Evolutionary conservation across 2,113 vertebrate species (phyloP).

Genomic region (Entelurus aequoreus): DNA sequence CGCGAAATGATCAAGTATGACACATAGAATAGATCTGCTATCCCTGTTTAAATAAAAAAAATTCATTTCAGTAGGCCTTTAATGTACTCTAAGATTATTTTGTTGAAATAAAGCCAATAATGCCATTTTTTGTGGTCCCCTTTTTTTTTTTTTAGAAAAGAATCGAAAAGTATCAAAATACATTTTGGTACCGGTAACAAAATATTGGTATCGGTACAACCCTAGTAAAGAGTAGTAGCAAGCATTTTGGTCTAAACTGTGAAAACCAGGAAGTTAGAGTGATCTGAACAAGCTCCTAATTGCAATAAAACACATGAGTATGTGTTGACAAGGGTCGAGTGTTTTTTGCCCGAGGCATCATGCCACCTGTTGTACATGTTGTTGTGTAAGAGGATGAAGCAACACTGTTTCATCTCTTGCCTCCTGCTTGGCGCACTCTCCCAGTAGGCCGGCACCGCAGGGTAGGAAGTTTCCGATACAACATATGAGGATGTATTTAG

Average conservation of each 20-base stretch:
- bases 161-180: too few species aligned
- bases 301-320: constrained; percentile 9
- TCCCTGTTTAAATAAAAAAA: too few species aligned
- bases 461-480: constrained; percentile 24
- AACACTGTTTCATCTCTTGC: constrained; percentile 31
- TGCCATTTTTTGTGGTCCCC: too few species aligned
- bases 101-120: too few species aligned
- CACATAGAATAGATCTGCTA: too few species aligned
- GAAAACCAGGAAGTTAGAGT: not conserved
- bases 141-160: too few species aligned
- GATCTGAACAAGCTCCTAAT: constrained; percentile 39
- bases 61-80: too few species aligned
- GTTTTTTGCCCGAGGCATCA: constrained; percentile 27
- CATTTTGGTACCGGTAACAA: too few species aligned
- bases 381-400: constrained; percentile 30
- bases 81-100: too few species aligned
- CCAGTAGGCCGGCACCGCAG: constrained; percentile 14
- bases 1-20: too few species aligned
- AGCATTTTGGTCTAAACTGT: not conserved
- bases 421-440: constrained; percentile 16
- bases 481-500: constrained; percentile 39
- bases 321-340: constrained; percentile 43
- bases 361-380: constrained; percentile 48
- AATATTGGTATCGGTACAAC: too few species aligned
- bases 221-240: not conserved